Evolutionary conservation across 2,888 invertebrate species (phyloP), one percentile per base, ranked within the genome.

Genomic region (Cataglyphis livida): DNA sequence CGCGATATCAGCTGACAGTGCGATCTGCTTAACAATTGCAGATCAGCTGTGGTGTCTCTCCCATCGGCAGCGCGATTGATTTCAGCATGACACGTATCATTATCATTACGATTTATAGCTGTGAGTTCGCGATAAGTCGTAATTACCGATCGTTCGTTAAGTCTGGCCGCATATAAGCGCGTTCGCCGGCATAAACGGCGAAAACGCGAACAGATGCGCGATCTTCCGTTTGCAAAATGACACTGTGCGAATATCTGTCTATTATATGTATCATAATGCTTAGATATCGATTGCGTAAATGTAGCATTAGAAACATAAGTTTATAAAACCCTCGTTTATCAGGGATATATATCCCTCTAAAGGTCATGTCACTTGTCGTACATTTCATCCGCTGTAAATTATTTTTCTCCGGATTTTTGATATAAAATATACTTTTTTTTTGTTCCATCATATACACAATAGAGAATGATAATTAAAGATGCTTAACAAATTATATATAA

Each of bases 241-340:
- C 18, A 75, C 35, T 75, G 12, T 51, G 51, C n/a, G 7, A 51
- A n/a, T 51, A 51, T n/a, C n/a, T 51, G n/a, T 51, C 51, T 51
- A n/a, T 51, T n/a, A 51, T 51, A 51, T 7, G 4, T n/a, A 6
- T 7, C n/a, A 3, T n/a, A 48, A 51, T 51, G 48, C 51, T 51
- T 48, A 48, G 18, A 64, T 74, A 75, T 75, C 32, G 74, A 75
- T 64, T 35, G 21, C 32, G 48, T 44, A 74, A 62, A 21, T 62
- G 44, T 32, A 0, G 6, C 21, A 64, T 64, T 74, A 74, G 7
- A 21, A 1, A 64, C 44, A 3, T 35, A 5, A 61, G 21, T 32
- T 32, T 25, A 35, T 35, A 32, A 32, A 35, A 12, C 25, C 7
- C 32, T 61, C 44, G 2, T 71, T 57, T 9, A 62, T 32, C 44